phyloP scores from a whole-genome alignment of 2,888 invertebrate species.

The Dryocosmus kuriphilus region DNA sequence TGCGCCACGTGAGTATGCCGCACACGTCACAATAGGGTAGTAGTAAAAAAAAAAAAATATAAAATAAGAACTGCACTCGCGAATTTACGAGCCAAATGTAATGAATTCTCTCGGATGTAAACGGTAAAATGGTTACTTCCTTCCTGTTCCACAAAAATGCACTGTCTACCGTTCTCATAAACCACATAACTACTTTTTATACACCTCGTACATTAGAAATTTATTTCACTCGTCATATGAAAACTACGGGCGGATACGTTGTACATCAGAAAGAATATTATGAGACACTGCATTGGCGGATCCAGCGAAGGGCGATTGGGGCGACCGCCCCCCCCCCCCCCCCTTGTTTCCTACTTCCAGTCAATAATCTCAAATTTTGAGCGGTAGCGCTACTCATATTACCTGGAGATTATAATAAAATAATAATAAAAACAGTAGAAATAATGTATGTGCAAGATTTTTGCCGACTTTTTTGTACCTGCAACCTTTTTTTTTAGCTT shows the following conservation, averaged over 20 bases:
- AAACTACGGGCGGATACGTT: neutral
- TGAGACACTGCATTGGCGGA: too few relatives aligned
- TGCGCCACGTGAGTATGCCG: slow-evolving; percentile 48
- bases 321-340: too few relatives aligned
- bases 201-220: neutral
- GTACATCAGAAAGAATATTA: too few relatives aligned
- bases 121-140: neutral
- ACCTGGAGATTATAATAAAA: too few relatives aligned
- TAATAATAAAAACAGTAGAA: too few relatives aligned
- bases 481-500: too few relatives aligned
- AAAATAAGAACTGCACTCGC: slow-evolving; percentile 3
- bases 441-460: too few relatives aligned
- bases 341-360: too few relatives aligned
- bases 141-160: neutral
- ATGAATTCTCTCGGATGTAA: slow-evolving; percentile 23
- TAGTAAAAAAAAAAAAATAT: slow-evolving; percentile 49
- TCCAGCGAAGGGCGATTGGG: too few relatives aligned
- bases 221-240: neutral
- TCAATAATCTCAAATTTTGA: too few relatives aligned
- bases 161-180: neutral
- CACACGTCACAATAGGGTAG: slow-evolving; percentile 50
- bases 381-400: too few relatives aligned
- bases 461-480: too few relatives aligned
- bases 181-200: neutral
- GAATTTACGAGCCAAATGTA: slow-evolving; percentile 18